Conservation (phyloP, 1,140 invertebrate species). For the Habropoda laboriosa region DNA sequence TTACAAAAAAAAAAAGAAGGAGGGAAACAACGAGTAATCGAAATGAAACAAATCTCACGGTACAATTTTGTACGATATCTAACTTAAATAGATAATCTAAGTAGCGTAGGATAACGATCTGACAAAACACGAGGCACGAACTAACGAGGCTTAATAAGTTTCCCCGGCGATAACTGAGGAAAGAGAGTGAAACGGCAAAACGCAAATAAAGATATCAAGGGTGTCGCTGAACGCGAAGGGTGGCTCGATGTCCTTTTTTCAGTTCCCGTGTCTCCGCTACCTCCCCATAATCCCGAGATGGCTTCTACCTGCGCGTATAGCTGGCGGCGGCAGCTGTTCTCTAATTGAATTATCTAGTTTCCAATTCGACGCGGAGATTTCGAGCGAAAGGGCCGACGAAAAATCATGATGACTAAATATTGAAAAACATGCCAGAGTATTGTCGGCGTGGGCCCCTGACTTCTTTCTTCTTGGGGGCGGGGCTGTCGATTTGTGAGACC, state of each 20-base stretch:
- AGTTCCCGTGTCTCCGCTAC: slow-evolving; percentile 11
- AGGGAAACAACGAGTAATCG: too few relatives aligned
- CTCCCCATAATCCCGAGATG: slow-evolving; percentile 45
- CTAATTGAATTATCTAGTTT: slow-evolving; percentile 83
- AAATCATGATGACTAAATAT: slow-evolving; percentile 82
- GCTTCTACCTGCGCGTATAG: slow-evolving; percentile 52
- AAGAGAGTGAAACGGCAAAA: too few relatives aligned
- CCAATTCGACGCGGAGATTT: slow-evolving; percentile 82
- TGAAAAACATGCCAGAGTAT: slow-evolving; percentile 80
- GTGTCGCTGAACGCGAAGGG: slow-evolving; percentile 25
- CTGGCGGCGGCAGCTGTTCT: slow-evolving; percentile 75
- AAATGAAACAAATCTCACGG: too few relatives aligned
- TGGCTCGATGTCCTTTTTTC: slow-evolving; percentile 20
- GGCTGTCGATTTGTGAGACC: slow-evolving; percentile 64
- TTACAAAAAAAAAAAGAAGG: too few relatives aligned
- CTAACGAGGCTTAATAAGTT: too few relatives aligned
- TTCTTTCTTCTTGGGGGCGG: slow-evolving; percentile 51
- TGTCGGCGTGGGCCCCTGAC: slow-evolving; percentile 62
- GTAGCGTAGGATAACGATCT: too few relatives aligned
- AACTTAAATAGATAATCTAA: too few relatives aligned
- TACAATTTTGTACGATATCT: too few relatives aligned
- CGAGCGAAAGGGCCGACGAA: slow-evolving; percentile 75
- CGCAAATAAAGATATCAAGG: slow-evolving; percentile 56
- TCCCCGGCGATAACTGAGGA: not conserved
- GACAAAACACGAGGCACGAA: too few relatives aligned